These are phyloP conservation scores for Sorex araneus DNA, from an alignment of 2,113 vertebrate genomes.

Conservation along the genomic window DNA sequence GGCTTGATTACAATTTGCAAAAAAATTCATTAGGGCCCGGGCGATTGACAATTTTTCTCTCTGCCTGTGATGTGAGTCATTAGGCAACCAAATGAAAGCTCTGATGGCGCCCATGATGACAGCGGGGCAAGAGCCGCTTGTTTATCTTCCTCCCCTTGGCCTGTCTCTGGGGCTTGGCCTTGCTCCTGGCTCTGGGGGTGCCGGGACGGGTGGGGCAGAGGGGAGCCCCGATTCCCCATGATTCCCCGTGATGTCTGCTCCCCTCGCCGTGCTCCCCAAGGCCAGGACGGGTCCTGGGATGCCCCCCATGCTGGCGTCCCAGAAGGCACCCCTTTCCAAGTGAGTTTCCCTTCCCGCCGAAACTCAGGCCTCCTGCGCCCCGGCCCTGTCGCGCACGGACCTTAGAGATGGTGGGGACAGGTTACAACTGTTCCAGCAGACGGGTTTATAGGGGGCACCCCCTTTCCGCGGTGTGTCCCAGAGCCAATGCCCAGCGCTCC, in stretches of 20 bases:
- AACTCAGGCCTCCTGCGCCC: not conserved
- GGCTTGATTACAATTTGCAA: slow-evolving; percentile 99
- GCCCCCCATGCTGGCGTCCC: too few species aligned
- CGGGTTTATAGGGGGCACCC: not conserved
- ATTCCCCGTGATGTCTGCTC: too few species aligned
- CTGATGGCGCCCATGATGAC: slow-evolving; percentile 91
- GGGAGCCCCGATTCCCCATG: not conserved
- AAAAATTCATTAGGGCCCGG: slow-evolving; percentile 96
- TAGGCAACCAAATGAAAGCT: slow-evolving; percentile 95
- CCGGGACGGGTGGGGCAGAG: not conserved
- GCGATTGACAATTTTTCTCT: slow-evolving; percentile 96
- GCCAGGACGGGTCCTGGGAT: not conserved
- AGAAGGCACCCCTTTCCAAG: not conserved
- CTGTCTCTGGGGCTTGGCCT: slow-evolving; percentile 80
- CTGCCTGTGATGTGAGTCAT: slow-evolving; percentile 93
- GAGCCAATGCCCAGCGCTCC: too few species aligned
- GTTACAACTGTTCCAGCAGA: not conserved
- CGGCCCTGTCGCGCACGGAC: accelerated
- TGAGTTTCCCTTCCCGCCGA: not conserved
- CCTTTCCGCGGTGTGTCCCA: accelerated
- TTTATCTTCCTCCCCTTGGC: slow-evolving; percentile 91
- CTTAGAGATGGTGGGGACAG: not conserved
- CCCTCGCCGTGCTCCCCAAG: not conserved
- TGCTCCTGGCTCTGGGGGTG: not conserved
- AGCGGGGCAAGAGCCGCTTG: slow-evolving; percentile 89